Evolutionary conservation across 2,888 invertebrate species (phyloP), one percentile per base, ranked within the genome.

Genomic region (Thecophora atra): DNA sequence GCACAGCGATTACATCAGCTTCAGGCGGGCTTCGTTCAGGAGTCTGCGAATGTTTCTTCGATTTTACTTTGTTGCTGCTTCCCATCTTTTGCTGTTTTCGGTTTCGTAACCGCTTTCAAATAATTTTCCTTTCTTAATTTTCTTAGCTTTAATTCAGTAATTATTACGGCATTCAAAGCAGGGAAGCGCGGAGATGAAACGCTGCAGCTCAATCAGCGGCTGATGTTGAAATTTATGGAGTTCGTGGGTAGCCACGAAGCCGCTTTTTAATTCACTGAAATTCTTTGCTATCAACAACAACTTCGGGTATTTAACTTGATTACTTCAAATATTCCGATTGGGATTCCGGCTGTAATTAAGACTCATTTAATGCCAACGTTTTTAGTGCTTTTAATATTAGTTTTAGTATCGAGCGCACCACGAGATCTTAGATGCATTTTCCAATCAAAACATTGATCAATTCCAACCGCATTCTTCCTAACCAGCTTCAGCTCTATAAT

Each of bases 91-190:
- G 63, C 63, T 19, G 21, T 42, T 42, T 2, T 21, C 62, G 62
- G n/a, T 68, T 68, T 68, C 68, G 58, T 68, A 68, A 68, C 28
- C 24, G 24, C 68, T 68, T 68, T 68, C 58, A 56, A 68, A 58
- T 68, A 26, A 30, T 37, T 68, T 58, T 68, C 37, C 24, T 58
- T 68, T 42, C 7, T n/a, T 44, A 15, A n/a, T 54, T 65, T 52
- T 66, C 37, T 51, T 7, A 51, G n/a, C 30, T 68, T 26, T 42
- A 58, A 24, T 44, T 42, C 28, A 51, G 44, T 24, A 58, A 54
- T 58, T 68, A 42, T 68, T 68, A 65, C 47, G 65, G 65, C 65
- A 65, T 65, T 47, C 24, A 47, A 4, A 11, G 15, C 47, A 17
- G 17, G 11, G 8, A 15, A 47, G 47, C 15, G 47, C 15, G 15